These are phyloP conservation scores for Romanogobio albipinnatus DNA, from an alignment of 2,113 vertebrate genomes.

Conservation along the genomic window DNA sequence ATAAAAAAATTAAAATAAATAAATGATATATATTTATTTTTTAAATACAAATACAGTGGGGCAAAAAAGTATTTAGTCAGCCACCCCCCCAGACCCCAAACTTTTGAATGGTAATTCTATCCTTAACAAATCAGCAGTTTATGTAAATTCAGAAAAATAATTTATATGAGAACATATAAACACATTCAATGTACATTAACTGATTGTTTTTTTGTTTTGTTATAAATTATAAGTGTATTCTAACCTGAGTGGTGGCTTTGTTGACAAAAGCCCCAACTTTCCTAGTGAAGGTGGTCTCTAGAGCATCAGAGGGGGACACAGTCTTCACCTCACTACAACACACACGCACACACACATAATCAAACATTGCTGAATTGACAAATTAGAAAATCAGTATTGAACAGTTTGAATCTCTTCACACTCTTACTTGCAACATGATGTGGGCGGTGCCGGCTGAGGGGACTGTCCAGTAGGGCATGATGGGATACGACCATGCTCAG, in stretches of 20 bases:
- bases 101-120: not conserved
- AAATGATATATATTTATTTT: too few species aligned
- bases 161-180: not conserved
- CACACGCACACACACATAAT: slow-evolving; percentile 2
- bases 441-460: slow-evolving; percentile 74
- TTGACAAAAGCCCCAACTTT: slow-evolving; percentile 97
- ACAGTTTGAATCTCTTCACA: not conserved
- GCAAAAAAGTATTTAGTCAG: too few species aligned
- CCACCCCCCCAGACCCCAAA: not conserved
- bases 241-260: slow-evolving; percentile 91
- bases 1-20: too few species aligned
- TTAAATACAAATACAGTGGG: too few species aligned
- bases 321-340: slow-evolving; percentile 78
- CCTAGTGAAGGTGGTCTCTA: slow-evolving; percentile 87
- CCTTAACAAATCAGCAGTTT: not conserved
- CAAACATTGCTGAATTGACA: not conserved
- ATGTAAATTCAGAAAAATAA: not conserved
- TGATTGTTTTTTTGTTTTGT: not conserved
- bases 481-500: slow-evolving; percentile 78
- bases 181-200: not conserved
- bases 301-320: slow-evolving; percentile 79
- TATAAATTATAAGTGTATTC: not conserved
- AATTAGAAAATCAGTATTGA: not conserved
- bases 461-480: slow-evolving; percentile 75
- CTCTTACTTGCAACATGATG: slow-evolving; percentile 82